phyloP scores from a whole-genome alignment of 2,113 vertebrate genomes.

The Pantherophis guttatus region DNA sequence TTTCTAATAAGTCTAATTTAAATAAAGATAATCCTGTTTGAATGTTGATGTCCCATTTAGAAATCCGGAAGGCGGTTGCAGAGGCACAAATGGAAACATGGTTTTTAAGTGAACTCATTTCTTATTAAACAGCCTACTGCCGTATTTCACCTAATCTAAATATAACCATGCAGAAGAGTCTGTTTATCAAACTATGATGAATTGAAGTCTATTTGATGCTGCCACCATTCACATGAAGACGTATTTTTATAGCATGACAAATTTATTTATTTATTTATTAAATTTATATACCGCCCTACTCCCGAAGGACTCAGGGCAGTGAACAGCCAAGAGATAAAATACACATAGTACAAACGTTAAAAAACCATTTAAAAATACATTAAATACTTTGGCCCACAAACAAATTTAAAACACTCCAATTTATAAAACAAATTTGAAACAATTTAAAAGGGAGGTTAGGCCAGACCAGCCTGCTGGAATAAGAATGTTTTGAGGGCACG shows the following conservation, averaged over 20 bases:
- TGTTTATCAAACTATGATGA: background rate
- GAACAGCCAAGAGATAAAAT: too few species aligned
- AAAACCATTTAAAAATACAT: too few species aligned
- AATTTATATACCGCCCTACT: too few species aligned
- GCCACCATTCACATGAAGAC: background rate
- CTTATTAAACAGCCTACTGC: background rate
- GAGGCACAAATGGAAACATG: slow-evolving; percentile 29
- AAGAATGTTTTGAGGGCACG: too few species aligned
- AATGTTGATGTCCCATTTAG: slow-evolving; percentile 70
- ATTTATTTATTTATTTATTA: too few species aligned
- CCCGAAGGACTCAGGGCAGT: too few species aligned
- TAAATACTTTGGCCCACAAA: too few species aligned
- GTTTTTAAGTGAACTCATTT: background rate
- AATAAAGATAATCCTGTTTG: slow-evolving; percentile 72
- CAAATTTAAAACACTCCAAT: too few species aligned
- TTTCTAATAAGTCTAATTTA: slow-evolving; percentile 78
- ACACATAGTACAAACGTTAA: too few species aligned
- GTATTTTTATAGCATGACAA: background rate
- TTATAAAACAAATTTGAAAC: too few species aligned
- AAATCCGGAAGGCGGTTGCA: slow-evolving; percentile 56
- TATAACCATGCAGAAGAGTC: background rate
- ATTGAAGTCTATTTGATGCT: background rate
- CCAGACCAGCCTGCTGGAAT: too few species aligned
- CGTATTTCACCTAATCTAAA: slow-evolving; percentile 8
- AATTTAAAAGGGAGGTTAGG: too few species aligned